Evolutionary conservation across 37 sponge, comb jelly and placozoan genomes (phyloP).

Genomic region (Aplysina aerophoba): DNA sequence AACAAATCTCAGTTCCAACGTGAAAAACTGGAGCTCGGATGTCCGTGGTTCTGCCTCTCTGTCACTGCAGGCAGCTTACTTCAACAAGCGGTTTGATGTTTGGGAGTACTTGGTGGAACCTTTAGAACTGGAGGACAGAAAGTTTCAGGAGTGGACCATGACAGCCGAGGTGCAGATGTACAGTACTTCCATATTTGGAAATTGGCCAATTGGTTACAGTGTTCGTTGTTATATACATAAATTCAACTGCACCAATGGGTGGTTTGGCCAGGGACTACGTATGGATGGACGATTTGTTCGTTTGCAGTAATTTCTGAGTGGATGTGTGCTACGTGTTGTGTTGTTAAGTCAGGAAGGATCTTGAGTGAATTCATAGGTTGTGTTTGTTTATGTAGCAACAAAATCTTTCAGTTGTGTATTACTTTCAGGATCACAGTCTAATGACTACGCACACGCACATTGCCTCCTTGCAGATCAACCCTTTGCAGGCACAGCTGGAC

Average conservation of each 20-base stretch:
- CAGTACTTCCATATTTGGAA: no score
- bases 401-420: no score
- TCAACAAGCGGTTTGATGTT: conserved; percentile 33
- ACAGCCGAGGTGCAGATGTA: conserved; percentile 5
- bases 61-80: conserved; percentile 54
- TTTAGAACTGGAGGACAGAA: conserved; percentile 3
- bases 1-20: background rate
- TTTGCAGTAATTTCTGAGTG: background rate
- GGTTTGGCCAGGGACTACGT: no score
- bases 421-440: no score
- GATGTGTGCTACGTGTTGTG: no score
- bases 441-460: background rate
- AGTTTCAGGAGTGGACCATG: background rate
- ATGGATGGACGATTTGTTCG: background rate
- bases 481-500: background rate
- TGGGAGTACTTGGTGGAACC: conserved; percentile 83
- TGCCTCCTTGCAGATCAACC: conserved; percentile 5
- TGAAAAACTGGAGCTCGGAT: conserved; percentile 23
- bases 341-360: background rate
- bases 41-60: background rate
- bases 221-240: no score
- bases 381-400: no score
- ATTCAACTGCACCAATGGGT: no score
- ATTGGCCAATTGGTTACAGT: no score
- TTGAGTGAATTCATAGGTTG: background rate